Percentiles rank a stretch among this genome's conserved stretches.
These are phyloP conservation scores for Canis aureus DNA, from an alignment of 2,113 vertebrate genomes.

Conservation along the genomic window DNA sequence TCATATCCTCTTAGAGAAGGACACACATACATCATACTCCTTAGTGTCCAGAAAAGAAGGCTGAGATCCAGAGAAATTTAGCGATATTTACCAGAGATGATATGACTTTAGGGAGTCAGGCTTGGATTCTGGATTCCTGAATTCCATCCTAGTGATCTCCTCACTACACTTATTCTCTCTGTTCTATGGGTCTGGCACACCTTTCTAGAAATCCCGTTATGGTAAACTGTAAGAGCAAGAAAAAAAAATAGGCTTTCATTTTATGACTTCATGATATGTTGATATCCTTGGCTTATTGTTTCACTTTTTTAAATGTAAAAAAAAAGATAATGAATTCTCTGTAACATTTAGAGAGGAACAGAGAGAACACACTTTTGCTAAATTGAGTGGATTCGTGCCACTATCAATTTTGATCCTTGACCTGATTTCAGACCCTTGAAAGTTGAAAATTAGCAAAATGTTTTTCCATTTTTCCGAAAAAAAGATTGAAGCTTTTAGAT, in stretches of 20 bases:
- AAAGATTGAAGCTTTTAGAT: neutral
- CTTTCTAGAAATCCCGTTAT: neutral
- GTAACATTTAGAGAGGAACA: constrained; percentile 46
- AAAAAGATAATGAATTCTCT: constrained; percentile 16
- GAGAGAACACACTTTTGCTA: constrained; percentile 44
- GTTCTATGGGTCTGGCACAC: neutral
- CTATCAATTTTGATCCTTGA: constrained; percentile 35
- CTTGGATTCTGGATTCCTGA: neutral
- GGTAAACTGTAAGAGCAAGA: neutral
- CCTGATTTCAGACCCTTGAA: constrained; percentile 25
- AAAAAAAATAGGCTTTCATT: neutral
- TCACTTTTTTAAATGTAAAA: constrained; percentile 2
- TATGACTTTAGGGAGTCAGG: neutral
- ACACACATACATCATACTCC: neutral
- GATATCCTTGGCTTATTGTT: neutral
- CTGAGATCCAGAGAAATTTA: constrained; percentile 13
- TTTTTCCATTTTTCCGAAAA: neutral
- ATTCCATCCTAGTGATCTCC: neutral
- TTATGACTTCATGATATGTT: neutral
- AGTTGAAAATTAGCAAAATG: neutral
- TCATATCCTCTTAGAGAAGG: neutral
- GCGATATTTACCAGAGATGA: neutral
- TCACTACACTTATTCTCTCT: too few relatives aligned
- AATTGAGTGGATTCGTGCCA: neutral
- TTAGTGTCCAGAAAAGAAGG: neutral